A percentile compares a stretch with the other conserved stretches of the same genome.
phyloP scores from a whole-genome alignment of 53 echinoderm and acorn worm species.

The Echinometra lucunter region DNA sequence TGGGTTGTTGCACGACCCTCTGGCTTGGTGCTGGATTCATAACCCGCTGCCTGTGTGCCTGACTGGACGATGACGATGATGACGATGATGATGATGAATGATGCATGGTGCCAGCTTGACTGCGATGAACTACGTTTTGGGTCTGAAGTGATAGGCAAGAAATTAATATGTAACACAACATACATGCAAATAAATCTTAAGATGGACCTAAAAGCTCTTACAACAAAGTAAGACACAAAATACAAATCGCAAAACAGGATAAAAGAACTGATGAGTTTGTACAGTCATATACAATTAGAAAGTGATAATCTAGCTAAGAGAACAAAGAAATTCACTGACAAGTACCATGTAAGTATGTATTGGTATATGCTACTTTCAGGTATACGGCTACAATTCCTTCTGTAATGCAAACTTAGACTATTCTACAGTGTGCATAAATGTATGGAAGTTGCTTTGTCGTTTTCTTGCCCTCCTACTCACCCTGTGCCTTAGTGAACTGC shows the following conservation, averaged over 20 bases:
- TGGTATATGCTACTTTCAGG: no score
- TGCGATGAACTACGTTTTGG: conserved; percentile 52
- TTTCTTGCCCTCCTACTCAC: no score
- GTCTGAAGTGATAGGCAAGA: conserved; percentile 4
- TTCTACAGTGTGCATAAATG: neutral
- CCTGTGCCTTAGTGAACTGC: conserved; percentile 54
- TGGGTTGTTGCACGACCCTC: conserved; percentile 80
- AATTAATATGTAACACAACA: no score
- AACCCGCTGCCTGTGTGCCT: conserved; percentile 76
- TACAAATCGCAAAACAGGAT: no score
- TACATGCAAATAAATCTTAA: no score
- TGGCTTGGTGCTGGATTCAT: conserved; percentile 91
- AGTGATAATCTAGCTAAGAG: no score
- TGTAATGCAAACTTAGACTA: neutral
- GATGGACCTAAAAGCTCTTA: no score
- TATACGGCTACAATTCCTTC: neutral
- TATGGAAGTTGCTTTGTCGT: neutral
- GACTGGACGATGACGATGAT: conserved; percentile 61
- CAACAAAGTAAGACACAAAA: no score
- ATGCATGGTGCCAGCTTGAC: conserved; percentile 59
- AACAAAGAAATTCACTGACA: neutral
- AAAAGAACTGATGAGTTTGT: no score
- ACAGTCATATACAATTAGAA: no score
- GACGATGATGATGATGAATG: conserved; percentile 65
- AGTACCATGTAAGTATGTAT: neutral